A percentile compares a stretch with the other conserved stretches of the same genome.
Evolutionary conservation across 2,888 invertebrate species (phyloP).

Genomic region (Xanthia icteritia): DNA sequence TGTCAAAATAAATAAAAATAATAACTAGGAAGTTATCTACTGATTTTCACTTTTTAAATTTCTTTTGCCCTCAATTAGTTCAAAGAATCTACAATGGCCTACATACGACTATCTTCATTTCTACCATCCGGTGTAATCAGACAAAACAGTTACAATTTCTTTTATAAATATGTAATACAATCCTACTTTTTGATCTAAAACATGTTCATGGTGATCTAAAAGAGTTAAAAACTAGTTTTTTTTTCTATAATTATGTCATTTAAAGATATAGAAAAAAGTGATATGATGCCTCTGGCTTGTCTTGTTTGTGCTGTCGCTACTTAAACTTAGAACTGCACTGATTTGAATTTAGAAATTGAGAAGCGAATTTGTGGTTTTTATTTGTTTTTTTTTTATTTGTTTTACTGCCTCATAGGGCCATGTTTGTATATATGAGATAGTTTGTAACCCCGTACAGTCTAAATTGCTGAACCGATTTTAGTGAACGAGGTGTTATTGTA

Average conservation of each 20-base stretch:
- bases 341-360: constrained; percentile 22
- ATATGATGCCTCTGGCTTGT: constrained; percentile 62
- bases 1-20: not conserved
- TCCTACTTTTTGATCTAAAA: constrained; percentile 33
- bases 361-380: not conserved
- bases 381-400: constrained; percentile 1
- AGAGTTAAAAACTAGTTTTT: constrained; percentile 56
- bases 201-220: constrained; percentile 33
- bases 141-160: constrained; percentile 45
- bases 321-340: constrained; percentile 52
- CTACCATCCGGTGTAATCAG: constrained; percentile 7
- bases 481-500: not conserved
- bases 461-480: not conserved
- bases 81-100: constrained; percentile 4
- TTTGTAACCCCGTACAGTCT: too few relatives aligned
- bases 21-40: not conserved
- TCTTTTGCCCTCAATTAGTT: not conserved
- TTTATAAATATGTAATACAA: constrained; percentile 33
- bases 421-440: not conserved
- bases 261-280: constrained; percentile 69
- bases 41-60: not conserved
- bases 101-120: not conserved
- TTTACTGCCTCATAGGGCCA: not conserved
- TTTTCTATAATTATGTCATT: constrained; percentile 81
- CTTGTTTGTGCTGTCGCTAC: constrained; percentile 39